These are phyloP conservation scores for Serrognathus titanus DNA, from an alignment of 2,888 invertebrate genomes.

Conservation along the genomic window DNA sequence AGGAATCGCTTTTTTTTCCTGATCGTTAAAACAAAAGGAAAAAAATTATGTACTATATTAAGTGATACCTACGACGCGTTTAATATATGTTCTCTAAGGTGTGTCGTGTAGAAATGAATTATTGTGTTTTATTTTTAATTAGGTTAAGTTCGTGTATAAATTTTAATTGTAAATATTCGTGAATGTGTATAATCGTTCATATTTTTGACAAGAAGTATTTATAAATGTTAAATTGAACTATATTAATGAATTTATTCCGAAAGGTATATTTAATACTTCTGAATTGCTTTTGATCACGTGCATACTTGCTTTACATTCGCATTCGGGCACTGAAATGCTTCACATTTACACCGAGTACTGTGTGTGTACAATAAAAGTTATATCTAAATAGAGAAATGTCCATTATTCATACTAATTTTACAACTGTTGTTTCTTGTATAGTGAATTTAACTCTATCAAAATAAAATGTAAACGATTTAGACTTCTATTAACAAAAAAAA, in stretches of 20 bases:
- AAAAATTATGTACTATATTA: neutral
- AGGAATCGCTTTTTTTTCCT: no score
- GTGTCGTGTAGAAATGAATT: neutral
- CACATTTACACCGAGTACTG: conserved; percentile 22
- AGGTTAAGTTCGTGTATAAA: neutral
- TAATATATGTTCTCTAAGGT: neutral
- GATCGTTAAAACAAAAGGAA: no score
- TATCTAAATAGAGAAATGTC: neutral
- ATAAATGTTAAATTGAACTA: conserved; percentile 32
- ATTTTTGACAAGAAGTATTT: conserved; percentile 39
- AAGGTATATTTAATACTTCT: neutral
- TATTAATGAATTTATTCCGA: conserved; percentile 14
- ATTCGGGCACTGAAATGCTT: conserved; percentile 41
- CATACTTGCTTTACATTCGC: neutral
- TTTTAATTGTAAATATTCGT: conserved; percentile 6
- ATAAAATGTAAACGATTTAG: neutral
- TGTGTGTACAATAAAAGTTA: neutral
- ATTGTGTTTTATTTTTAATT: neutral
- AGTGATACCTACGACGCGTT: neutral
- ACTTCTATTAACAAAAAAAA: neutral
- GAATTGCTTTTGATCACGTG: conserved; percentile 10
- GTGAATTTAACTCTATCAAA: conserved; percentile 2
- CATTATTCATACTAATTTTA: conserved; percentile 10
- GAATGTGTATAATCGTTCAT: conserved; percentile 42
- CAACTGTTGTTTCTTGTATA: conserved; percentile 13